Base-by-base conservation (phyloP, 2,113 vertebrate genomes). In the Rhinichthys klamathensis region DNA sequence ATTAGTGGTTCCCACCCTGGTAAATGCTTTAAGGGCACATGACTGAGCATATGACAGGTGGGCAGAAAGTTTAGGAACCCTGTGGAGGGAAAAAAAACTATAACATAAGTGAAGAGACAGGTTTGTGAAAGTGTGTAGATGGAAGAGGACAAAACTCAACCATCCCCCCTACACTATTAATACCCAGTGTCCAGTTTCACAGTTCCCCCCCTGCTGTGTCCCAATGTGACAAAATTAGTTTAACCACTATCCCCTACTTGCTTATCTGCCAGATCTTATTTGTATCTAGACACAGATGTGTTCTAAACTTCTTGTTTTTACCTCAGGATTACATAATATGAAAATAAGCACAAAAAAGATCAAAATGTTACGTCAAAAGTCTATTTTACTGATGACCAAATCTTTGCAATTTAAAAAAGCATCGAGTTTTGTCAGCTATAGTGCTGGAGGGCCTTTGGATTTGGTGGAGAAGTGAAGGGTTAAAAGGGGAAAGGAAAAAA, bases 131-230 rank as follows among this genome's bases (percentile, higher is more conserved):
- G 61, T 74, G 56, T n/a, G 73, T 84, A 21, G 44, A 77, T 13
- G 16, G 25, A 49, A 70, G 80, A 23, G 69, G 27, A 73, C 18
- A 23, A 25, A 85, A 35, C n/a, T n/a, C 21, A 73, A 32, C 25
- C 73, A 63, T 88, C 85, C 84, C 83, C 41, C 78, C 84, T 86
- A 84, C 82, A 87, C 82, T 87, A 85, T 90, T 87, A 82, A 86
- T 51, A 38, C 80, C 1, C 63, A n/a, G 86, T 83, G 77, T 93
- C 89, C 49, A 67, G 89, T 93, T 94, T 93, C 93, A 90, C 89
- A 87, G 90, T 91, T 90, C 80, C 81, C 73, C 21, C 77, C 79
- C 84, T n/a, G 87, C 76, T 83, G 79, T 85, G 78, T 30, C 63
- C 73, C 85, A 84, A 84, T 86, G 83, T 61, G 49, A 86, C 78